Conservation (phyloP, 1,140 invertebrate species). For the Diachasma alloeum region DNA sequence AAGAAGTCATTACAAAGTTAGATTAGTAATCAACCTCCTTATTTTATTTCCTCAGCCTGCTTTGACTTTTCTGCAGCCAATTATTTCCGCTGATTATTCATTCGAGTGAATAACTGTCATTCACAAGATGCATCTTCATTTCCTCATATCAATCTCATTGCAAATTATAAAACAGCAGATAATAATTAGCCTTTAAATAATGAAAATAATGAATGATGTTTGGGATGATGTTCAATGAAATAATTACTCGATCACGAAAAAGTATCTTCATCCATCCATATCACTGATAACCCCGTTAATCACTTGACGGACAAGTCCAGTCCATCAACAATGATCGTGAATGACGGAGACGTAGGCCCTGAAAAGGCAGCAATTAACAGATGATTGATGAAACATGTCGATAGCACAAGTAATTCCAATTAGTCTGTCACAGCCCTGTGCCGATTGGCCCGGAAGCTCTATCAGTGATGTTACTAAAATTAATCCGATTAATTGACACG, state of each 20-base stretch:
- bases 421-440: neutral
- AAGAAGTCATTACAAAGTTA: too few relatives aligned
- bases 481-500: slow-evolving; percentile 23
- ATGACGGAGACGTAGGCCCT: neutral
- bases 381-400: slow-evolving; percentile 18
- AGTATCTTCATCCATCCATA: neutral
- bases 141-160: too few relatives aligned
- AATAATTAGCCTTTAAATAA: too few relatives aligned
- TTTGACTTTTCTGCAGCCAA: too few relatives aligned
- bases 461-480: slow-evolving; percentile 14
- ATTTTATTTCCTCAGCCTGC: too few relatives aligned
- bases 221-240: neutral
- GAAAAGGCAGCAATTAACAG: slow-evolving; percentile 7
- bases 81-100: too few relatives aligned
- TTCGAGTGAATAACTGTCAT: too few relatives aligned
- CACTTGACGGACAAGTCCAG: neutral
- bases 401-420: slow-evolving; percentile 18
- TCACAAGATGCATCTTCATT: too few relatives aligned
- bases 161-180: too few relatives aligned
- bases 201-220: neutral
- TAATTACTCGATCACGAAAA: neutral
- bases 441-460: slow-evolving; percentile 11
- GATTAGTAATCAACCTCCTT: too few relatives aligned
- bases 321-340: neutral
- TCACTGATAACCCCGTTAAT: neutral